These are phyloP conservation scores for Aquatica leii DNA, from an alignment of 2,888 invertebrate species.

Conservation along the genomic window DNA sequence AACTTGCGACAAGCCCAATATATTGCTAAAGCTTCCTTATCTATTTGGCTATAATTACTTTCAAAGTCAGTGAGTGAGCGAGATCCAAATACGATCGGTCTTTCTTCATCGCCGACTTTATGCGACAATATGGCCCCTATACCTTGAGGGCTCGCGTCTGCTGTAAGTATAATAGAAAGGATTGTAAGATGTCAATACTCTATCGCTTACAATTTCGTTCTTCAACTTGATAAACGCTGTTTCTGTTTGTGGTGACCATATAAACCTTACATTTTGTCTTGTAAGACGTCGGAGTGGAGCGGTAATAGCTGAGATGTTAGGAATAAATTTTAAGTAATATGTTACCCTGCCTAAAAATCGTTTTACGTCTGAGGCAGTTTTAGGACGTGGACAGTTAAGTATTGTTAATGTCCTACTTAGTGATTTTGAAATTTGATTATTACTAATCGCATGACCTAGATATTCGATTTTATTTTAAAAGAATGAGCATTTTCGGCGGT, in stretches of 20 bases:
- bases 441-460: background rate
- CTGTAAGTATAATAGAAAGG: background rate
- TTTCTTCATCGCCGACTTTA: background rate
- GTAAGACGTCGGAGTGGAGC: background rate
- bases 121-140: slow-evolving; percentile 4
- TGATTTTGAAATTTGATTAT: background rate
- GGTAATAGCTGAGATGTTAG: background rate
- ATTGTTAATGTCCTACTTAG: background rate
- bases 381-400: background rate
- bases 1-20: slow-evolving; percentile 2
- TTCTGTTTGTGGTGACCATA: too few relatives aligned
- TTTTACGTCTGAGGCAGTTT: background rate
- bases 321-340: slow-evolving; percentile 2
- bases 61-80: background rate
- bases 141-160: background rate
- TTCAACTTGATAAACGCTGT: too few relatives aligned
- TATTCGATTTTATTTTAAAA: background rate
- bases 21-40: background rate
- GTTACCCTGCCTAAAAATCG: background rate
- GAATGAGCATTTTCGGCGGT: background rate
- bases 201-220: background rate
- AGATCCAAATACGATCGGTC: background rate
- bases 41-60: background rate
- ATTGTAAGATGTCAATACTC: background rate
- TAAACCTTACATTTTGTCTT: too few relatives aligned